These are phyloP conservation scores for Caenorhabditis sp. DNA, from an alignment of 2,888 invertebrate species.

Conservation along the genomic window DNA sequence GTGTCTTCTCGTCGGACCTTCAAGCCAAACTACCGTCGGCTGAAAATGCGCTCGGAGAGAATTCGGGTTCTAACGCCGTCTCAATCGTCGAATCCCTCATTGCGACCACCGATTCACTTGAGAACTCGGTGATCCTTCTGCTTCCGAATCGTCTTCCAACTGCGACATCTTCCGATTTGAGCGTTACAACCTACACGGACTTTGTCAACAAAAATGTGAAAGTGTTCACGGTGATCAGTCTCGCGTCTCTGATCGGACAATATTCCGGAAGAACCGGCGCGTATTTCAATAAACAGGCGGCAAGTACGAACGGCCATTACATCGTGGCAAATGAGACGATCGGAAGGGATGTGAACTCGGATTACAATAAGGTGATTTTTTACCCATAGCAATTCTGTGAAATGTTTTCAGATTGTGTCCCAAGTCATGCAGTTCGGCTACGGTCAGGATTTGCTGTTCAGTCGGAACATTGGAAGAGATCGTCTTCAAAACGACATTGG, in stretches of 20 bases:
- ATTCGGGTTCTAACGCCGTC: not conserved
- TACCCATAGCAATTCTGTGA: too few relatives aligned
- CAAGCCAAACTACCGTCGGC: not conserved
- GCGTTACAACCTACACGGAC: not conserved
- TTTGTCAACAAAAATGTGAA: constrained; percentile 2
- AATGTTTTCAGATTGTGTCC: constrained; percentile 8
- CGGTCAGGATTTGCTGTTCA: constrained; percentile 23
- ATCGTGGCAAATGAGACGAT: constrained; percentile 37
- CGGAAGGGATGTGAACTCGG: constrained; percentile 13
- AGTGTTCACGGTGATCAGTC: not conserved
- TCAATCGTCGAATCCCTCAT: not conserved
- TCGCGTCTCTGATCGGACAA: not conserved
- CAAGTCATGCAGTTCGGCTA: constrained; percentile 21
- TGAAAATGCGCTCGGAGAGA: not conserved
- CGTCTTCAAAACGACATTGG: constrained; percentile 9
- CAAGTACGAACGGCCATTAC: constrained; percentile 45
- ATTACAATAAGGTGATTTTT: constrained; percentile 8
- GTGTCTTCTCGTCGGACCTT: not conserved
- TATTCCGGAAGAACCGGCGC: constrained; percentile 4
- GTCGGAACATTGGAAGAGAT: constrained; percentile 8
- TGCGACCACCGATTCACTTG: not conserved
- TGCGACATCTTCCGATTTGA: not conserved
- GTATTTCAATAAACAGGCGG: constrained; percentile 26
- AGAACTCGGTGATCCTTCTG: constrained; percentile 4
- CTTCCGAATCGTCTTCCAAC: constrained; percentile 1